Percentiles rank a stretch among this genome's conserved stretches.
These are phyloP conservation scores for Chrysolina haemoptera DNA, from an alignment of 2,888 invertebrate species.

Conservation along the genomic window DNA sequence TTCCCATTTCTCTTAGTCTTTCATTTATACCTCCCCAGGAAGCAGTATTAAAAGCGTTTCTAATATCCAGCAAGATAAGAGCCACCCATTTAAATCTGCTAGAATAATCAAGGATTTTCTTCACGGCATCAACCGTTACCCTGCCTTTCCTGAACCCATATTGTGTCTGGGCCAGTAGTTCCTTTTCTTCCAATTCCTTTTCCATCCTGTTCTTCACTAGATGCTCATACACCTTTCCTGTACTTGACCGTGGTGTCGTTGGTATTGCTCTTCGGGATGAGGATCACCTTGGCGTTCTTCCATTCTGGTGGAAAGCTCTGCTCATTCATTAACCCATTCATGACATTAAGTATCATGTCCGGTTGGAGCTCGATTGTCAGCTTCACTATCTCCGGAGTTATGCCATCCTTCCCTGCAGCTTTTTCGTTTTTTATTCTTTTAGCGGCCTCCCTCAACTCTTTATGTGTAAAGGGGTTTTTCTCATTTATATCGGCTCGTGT, in stretches of 20 bases:
- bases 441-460: too few relatives aligned
- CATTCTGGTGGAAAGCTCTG: too few relatives aligned
- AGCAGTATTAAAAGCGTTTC: too few relatives aligned
- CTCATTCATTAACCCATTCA: too few relatives aligned
- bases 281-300: too few relatives aligned
- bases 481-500: too few relatives aligned
- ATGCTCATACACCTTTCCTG: slow-evolving; percentile 20
- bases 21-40: too few relatives aligned
- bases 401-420: slow-evolving; percentile 21
- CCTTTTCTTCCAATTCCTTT: background rate
- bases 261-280: slow-evolving; percentile 16
- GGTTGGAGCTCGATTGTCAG: too few relatives aligned
- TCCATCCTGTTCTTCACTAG: background rate
- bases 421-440: too few relatives aligned
- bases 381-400: background rate
- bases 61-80: background rate
- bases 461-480: too few relatives aligned
- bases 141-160: background rate
- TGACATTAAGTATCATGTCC: too few relatives aligned
- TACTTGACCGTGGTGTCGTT: background rate
- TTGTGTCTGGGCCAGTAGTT: background rate
- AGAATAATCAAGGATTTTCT: background rate
- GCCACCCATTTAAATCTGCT: background rate
- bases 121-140: background rate
- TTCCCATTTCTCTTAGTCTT: too few relatives aligned